phyloP scores from a whole-genome alignment of 2,888 invertebrate genomes.

The Thymelicus sylvestris region DNA sequence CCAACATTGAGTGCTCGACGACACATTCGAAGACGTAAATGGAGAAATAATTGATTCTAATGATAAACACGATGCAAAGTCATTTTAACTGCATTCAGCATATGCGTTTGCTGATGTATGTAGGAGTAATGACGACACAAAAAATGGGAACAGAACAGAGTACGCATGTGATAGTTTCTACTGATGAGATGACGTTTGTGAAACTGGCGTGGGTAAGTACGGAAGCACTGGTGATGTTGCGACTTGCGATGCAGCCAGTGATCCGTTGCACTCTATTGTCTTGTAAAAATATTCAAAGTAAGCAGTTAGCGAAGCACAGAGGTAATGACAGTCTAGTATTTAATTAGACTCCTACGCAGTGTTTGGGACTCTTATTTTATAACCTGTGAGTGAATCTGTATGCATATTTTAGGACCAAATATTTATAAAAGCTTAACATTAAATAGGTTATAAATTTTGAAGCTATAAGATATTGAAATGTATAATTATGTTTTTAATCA shows the following conservation, averaged over 20 bases:
- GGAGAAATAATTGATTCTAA: slow-evolving; percentile 73
- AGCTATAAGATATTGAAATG: too few species aligned
- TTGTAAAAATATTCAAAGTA: slow-evolving; percentile 10
- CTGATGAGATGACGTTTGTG: slow-evolving; percentile 34
- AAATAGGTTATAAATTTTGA: too few species aligned
- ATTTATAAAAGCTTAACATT: too few species aligned
- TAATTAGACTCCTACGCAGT: slow-evolving; percentile 6
- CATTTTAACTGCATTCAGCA: slow-evolving; percentile 62
- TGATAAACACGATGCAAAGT: slow-evolving; percentile 64
- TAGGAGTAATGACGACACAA: slow-evolving; percentile 58
- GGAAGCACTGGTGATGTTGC: slow-evolving; percentile 6
- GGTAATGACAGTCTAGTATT: not conserved
- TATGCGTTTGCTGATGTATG: slow-evolving; percentile 60
- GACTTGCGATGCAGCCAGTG: not conserved
- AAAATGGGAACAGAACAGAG: slow-evolving; percentile 61
- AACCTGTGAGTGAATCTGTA: not conserved
- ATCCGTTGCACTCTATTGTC: slow-evolving; percentile 6
- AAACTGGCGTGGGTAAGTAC: slow-evolving; percentile 28
- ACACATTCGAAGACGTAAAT: slow-evolving; percentile 55
- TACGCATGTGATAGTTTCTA: slow-evolving; percentile 39
- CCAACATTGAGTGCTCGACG: slow-evolving; percentile 59
- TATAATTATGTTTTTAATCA: too few species aligned
- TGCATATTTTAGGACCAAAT: too few species aligned
- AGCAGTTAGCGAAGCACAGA: not conserved
- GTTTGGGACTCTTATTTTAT: not conserved